phyloP scores from a whole-genome alignment of 2,113 vertebrate genomes.

The Conger conger region DNA sequence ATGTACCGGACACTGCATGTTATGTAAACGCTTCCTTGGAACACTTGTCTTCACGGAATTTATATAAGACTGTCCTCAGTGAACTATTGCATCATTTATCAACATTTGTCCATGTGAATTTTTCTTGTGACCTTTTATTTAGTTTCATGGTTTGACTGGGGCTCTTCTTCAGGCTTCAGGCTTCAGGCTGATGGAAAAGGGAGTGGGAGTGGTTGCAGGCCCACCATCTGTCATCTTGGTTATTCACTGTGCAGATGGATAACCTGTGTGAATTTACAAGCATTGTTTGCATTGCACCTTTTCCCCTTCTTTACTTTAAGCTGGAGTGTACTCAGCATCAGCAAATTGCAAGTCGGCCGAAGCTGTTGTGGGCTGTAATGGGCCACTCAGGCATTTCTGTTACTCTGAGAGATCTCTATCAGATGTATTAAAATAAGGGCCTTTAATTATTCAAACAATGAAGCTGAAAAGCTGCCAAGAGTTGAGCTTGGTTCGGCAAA shows the following conservation, averaged over 20 bases:
- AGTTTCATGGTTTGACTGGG: neutral
- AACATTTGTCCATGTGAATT: neutral
- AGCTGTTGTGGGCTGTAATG: neutral
- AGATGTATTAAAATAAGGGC: constrained; percentile 33
- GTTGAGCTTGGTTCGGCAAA: constrained; percentile 45
- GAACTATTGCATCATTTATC: neutral
- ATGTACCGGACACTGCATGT: neutral
- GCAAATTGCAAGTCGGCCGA: neutral
- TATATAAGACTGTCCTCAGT: neutral
- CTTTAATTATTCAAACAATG: constrained; percentile 57
- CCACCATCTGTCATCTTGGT: constrained; percentile 16
- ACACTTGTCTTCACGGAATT: neutral
- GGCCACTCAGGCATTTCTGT: constrained; percentile 19
- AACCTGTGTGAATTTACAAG: neutral
- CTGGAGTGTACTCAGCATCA: neutral
- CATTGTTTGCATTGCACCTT: constrained; percentile 5
- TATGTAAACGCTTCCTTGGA: neutral
- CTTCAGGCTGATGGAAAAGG: neutral
- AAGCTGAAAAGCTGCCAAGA: constrained; percentile 51
- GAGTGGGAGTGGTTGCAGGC: neutral
- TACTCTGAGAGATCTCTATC: constrained; percentile 36
- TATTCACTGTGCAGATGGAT: neutral
- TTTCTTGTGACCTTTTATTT: neutral
- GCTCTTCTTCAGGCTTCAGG: neutral
- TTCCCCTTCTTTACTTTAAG: neutral